A percentile compares a stretch with the other conserved stretches of the same genome.
Evolutionary conservation across 2,113 vertebrate genomes (phyloP).

Genomic region (Acrocephalus arundinaceus): DNA sequence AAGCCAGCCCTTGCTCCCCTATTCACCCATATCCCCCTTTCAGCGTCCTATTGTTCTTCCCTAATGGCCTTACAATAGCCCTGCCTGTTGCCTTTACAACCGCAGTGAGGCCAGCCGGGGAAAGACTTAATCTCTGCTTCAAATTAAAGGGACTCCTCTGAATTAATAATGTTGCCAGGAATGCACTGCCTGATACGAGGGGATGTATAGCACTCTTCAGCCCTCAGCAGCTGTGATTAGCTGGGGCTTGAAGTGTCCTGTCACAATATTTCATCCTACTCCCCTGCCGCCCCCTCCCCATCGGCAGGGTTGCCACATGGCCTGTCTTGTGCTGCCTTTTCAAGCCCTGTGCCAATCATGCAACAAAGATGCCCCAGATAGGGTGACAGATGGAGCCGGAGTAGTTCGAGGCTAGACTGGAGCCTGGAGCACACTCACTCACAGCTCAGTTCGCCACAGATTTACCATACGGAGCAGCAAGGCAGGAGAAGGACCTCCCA

Average conservation of each 20-base stretch:
- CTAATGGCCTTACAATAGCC: slow-evolving; percentile 77
- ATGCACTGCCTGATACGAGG: slow-evolving; percentile 55
- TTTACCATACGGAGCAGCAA: background rate
- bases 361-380: slow-evolving; percentile 60
- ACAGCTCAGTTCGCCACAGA: background rate
- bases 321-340: slow-evolving; percentile 65
- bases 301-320: slow-evolving; percentile 62
- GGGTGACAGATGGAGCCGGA: slow-evolving; percentile 75
- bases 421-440: slow-evolving; percentile 5
- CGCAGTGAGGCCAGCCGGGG: slow-evolving; percentile 42
- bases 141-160: slow-evolving; percentile 69
- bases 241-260: slow-evolving; percentile 65
- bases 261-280: slow-evolving; percentile 70
- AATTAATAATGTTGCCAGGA: slow-evolving; percentile 73
- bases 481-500: background rate
- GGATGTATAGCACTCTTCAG: slow-evolving; percentile 56
- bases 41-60: slow-evolving; percentile 75
- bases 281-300: background rate
- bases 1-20: slow-evolving; percentile 73
- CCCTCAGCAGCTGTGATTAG: slow-evolving; percentile 71
- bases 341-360: slow-evolving; percentile 60
- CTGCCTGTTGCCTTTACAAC: slow-evolving; percentile 78
- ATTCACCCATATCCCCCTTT: slow-evolving; percentile 74
- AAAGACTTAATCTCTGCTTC: slow-evolving; percentile 64
- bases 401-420: slow-evolving; percentile 47